Percentiles rank a stretch among this genome's conserved stretches.
phyloP scores from a whole-genome alignment of 2,888 invertebrate genomes.

The Acleris laterana region DNA sequence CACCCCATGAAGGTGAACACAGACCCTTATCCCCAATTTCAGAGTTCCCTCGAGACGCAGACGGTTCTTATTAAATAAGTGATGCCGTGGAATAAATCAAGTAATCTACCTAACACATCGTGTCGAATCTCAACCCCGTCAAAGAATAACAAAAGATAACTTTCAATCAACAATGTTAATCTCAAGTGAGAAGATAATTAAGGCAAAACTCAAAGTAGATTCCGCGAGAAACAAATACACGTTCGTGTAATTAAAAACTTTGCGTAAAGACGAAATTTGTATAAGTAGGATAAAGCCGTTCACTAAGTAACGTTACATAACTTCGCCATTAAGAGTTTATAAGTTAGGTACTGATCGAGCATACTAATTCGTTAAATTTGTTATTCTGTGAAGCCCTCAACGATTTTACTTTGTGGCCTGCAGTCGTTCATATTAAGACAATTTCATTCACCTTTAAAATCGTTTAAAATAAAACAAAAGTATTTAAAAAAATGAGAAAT shows the following conservation, averaged over 20 bases:
- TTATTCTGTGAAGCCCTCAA: constrained; percentile 24
- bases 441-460: not conserved
- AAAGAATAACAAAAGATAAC: constrained; percentile 24
- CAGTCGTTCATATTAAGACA: constrained; percentile 15
- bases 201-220: constrained; percentile 27
- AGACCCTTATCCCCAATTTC: not conserved
- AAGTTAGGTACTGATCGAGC: constrained; percentile 31
- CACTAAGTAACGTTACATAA: constrained; percentile 27
- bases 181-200: constrained; percentile 20
- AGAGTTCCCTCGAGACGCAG: not conserved
- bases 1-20: not conserved
- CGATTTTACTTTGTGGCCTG: constrained; percentile 14
- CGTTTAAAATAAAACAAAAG: too few relatives aligned
- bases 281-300: constrained; percentile 28
- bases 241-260: constrained; percentile 34
- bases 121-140: constrained; percentile 1
- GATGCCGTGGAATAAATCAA: not conserved
- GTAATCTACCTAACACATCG: not conserved
- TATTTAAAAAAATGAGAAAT: too few relatives aligned
- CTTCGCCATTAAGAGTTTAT: constrained; percentile 35
- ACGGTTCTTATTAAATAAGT: not conserved
- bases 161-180: constrained; percentile 26
- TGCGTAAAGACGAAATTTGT: constrained; percentile 25
- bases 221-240: constrained; percentile 28
- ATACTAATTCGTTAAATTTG: constrained; percentile 24